Evolutionary conservation across 2,888 invertebrate genomes (phyloP).

Genomic region (Drosophila engyochracea): DNA sequence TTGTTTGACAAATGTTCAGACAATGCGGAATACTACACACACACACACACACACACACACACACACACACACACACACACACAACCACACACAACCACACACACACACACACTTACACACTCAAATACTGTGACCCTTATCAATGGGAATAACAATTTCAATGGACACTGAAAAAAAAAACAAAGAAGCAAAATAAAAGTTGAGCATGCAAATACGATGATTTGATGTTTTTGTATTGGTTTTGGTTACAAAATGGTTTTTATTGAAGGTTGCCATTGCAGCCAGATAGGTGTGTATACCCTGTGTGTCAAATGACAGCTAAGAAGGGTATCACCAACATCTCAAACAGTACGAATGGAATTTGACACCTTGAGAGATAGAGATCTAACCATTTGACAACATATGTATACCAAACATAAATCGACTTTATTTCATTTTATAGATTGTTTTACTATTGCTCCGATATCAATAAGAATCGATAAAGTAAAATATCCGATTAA

Average conservation of each 20-base stretch:
- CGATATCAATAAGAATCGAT: neutral
- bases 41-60: neutral
- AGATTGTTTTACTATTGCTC: neutral
- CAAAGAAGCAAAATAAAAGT: constrained; percentile 14
- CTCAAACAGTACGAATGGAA: neutral
- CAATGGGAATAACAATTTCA: constrained; percentile 43
- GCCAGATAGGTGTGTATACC: constrained; percentile 17
- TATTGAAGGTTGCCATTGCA: constrained; percentile 15
- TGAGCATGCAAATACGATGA: constrained; percentile 26
- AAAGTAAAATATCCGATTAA: too few relatives aligned
- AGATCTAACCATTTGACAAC: neutral
- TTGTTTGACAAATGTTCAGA: constrained; percentile 56
- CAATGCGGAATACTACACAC: constrained; percentile 26
- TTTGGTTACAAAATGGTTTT: constrained; percentile 35
- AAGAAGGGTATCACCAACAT: neutral
- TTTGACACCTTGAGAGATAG: neutral
- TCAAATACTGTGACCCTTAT: constrained; percentile 47
- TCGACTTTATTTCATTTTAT: neutral
- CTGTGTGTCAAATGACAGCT: neutral
- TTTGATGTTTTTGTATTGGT: constrained; percentile 47
- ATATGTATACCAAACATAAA: neutral
- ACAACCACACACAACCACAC: neutral
- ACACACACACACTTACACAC: neutral
- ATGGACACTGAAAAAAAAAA: constrained; percentile 15
- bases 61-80: neutral